Evolutionary conservation across 2,888 invertebrate species (phyloP).

Genomic region (Phortica magna): DNA sequence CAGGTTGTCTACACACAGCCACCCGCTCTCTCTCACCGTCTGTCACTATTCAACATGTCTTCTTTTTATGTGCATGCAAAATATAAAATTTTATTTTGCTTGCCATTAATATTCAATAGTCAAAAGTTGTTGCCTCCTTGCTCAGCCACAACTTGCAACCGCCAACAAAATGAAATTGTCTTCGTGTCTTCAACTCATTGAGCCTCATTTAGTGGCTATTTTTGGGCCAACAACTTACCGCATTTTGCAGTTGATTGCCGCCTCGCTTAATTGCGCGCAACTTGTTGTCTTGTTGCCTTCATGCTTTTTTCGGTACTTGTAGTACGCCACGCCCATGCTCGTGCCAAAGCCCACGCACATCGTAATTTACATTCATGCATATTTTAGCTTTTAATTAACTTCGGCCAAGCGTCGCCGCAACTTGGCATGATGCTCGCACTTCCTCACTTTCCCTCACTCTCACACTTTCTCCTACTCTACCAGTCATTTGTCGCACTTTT

Average conservation of each 20-base stretch:
- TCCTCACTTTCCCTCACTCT: constrained; percentile 1
- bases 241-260: not conserved
- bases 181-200: not conserved
- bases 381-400: constrained; percentile 41
- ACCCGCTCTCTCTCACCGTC: too few species aligned
- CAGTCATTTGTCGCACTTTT: not conserved
- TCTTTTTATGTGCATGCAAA: too few species aligned
- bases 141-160: too few species aligned
- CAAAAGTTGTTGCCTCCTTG: too few species aligned
- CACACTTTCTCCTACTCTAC: not conserved
- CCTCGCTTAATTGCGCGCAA: not conserved
- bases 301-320: not conserved
- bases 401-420: not conserved
- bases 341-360: not conserved
- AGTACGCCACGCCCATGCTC: not conserved
- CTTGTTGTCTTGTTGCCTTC: not conserved
- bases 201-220: not conserved
- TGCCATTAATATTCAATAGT: too few species aligned
- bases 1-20: too few species aligned
- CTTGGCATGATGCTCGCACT: not conserved
- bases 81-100: too few species aligned
- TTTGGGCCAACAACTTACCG: not conserved
- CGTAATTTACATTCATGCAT: constrained; percentile 39
- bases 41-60: too few species aligned
- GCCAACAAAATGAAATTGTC: not conserved